phyloP scores from a whole-genome alignment of 2,113 vertebrate species.

The Cisticola juncidis region DNA sequence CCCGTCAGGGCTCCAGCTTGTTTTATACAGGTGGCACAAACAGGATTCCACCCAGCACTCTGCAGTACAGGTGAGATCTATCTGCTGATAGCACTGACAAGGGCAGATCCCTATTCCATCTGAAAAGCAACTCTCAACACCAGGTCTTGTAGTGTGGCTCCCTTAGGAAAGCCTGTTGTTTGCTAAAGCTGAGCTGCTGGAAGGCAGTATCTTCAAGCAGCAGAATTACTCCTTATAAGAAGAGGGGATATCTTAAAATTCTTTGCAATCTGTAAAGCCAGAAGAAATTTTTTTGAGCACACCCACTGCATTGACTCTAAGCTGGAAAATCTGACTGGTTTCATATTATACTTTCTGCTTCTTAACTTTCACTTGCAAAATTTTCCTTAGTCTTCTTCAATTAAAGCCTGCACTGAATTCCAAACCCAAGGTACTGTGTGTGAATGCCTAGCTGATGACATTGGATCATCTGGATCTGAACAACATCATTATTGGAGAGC shows the following conservation, averaged over 20 bases:
- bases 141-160: background rate
- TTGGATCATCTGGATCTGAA: background rate
- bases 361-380: background rate
- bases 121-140: background rate
- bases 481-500: background rate
- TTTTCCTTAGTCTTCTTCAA: background rate
- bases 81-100: background rate
- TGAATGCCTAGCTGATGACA: background rate
- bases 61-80: background rate
- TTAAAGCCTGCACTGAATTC: background rate
- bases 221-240: background rate
- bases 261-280: background rate
- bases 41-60: rapidly evolving
- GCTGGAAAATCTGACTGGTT: background rate
- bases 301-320: background rate
- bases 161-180: background rate
- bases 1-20: background rate
- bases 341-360: background rate
- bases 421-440: background rate
- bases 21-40: background rate
- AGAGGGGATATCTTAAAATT: background rate
- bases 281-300: background rate
- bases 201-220: background rate
- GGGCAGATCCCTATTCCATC: background rate
- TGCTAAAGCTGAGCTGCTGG: rapidly evolving